Evolutionary conservation across 2,888 invertebrate genomes (phyloP), one percentile per base, ranked within the genome.

Genomic region (Zeuzera pyrina): DNA sequence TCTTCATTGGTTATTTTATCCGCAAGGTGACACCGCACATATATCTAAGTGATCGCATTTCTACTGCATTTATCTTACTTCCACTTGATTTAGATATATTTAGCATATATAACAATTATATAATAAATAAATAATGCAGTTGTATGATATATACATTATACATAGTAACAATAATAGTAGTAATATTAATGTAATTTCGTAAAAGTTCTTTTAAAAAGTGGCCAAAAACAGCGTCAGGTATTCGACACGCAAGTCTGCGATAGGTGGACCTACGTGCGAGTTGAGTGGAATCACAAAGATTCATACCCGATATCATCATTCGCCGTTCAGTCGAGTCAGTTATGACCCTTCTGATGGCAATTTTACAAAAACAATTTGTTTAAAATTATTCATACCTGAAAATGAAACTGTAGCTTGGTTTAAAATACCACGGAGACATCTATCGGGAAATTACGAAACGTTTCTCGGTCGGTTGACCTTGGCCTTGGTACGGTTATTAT

Each of bases 261-360:
- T 74, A 72, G 70, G 8, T 57, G 67, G 72, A 74, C 57, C 53
- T 60, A 39, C 47, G 50, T 58, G 66, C 42, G 74, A 73, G 73
- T 47, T 69, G 58, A 52, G 42, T 45, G 42, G 49, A 74, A 73
- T 74, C 73, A 74, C 52, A 40, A 38, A 50, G 49, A 59, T 56
- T 71, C 69, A 71, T 71, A 48, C 70, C 71, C 70, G 37, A 61
- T 34, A 2, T 77, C 79, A 79, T 79, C 79, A 83, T 47, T 56
- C 79, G 70, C 81, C 78, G 79, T 79, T 79, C 78, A 79, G 78
- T 81, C 78, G 77, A 81, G 79, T 79, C 78, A 79, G 79, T 78
- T 79, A 77, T 41, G 46, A 79, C 78, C 78, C 62, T 64, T 57
- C 68, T 69, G 71, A 71, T 69, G 72, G 68, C 72, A 61, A 46